phyloP scores from a whole-genome alignment of 2,797 vertebrate species.

The Anabacerthia variegaticeps region DNA sequence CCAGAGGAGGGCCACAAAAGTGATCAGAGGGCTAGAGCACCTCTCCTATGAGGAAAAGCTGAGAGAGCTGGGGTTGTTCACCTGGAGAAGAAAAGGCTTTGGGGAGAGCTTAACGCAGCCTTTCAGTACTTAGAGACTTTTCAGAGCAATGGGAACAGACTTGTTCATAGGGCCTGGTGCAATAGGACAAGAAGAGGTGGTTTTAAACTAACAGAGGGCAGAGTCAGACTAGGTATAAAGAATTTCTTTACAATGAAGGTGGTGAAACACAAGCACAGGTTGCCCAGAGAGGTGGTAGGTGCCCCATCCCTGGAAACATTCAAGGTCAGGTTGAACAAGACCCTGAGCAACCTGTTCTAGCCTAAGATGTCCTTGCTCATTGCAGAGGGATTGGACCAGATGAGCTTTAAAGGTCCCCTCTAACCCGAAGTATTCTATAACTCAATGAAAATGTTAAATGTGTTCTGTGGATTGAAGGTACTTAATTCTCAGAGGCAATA shows the following conservation, averaged over 20 bases:
- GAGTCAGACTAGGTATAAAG: background rate
- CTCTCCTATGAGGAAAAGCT: background rate
- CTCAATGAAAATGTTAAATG: background rate
- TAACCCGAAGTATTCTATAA: background rate
- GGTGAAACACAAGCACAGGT: background rate
- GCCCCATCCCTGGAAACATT: background rate
- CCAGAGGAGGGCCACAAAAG: background rate
- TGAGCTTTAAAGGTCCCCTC: background rate
- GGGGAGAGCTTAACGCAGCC: accelerated
- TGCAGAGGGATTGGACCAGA: background rate
- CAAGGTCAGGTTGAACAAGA: background rate
- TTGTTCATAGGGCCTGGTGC: background rate
- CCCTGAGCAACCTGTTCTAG: background rate
- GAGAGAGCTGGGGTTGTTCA: background rate
- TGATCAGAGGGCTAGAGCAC: background rate
- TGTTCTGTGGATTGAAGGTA: background rate
- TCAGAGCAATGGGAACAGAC: background rate
- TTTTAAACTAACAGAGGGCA: background rate
- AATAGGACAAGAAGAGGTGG: background rate
- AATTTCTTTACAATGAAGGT: background rate
- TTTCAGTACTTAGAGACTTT: background rate
- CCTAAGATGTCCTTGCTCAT: background rate
- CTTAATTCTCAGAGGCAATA: background rate
- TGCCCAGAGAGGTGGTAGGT: background rate
- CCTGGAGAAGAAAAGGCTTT: background rate